These are phyloP conservation scores for Eubucco bourcierii DNA, from an alignment of 2,113 vertebrate genomes.

Conservation along the genomic window DNA sequence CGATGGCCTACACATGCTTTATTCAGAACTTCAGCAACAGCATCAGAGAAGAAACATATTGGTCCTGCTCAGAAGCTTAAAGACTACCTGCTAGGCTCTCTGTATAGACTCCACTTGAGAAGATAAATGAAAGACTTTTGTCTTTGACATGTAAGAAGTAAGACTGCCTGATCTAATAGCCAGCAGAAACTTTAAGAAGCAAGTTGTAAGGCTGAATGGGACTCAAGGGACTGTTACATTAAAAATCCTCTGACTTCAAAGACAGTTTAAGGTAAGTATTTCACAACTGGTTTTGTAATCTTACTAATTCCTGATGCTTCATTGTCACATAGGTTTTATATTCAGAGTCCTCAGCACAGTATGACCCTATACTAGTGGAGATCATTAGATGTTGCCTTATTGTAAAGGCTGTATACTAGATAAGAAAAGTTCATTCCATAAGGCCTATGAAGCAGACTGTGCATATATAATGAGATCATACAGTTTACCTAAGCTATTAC, in stretches of 20 bases:
- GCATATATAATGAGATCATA: not conserved
- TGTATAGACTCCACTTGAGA: not conserved
- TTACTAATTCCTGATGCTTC: not conserved
- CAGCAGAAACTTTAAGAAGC: not conserved
- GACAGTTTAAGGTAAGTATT: not conserved
- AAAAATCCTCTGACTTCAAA: constrained; percentile 17
- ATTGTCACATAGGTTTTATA: not conserved
- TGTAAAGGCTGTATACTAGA: not conserved
- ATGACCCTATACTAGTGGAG: not conserved
- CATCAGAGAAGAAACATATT: not conserved
- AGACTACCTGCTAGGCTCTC: not conserved
- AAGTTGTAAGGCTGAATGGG: not conserved
- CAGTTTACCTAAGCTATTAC: not conserved
- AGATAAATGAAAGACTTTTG: not conserved
- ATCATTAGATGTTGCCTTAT: not conserved
- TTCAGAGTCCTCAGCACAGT: not conserved
- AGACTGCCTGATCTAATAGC: not conserved
- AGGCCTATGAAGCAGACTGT: not conserved
- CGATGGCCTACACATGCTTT: not conserved
- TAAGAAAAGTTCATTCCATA: not conserved
- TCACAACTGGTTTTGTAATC: constrained; percentile 16
- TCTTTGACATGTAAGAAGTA: not conserved
- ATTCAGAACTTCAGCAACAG: not conserved
- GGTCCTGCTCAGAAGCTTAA: not conserved
- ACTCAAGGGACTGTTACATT: not conserved